Base-by-base conservation (phyloP, 2,888 invertebrate genomes). In the Gastrophysa polygoni region DNA sequence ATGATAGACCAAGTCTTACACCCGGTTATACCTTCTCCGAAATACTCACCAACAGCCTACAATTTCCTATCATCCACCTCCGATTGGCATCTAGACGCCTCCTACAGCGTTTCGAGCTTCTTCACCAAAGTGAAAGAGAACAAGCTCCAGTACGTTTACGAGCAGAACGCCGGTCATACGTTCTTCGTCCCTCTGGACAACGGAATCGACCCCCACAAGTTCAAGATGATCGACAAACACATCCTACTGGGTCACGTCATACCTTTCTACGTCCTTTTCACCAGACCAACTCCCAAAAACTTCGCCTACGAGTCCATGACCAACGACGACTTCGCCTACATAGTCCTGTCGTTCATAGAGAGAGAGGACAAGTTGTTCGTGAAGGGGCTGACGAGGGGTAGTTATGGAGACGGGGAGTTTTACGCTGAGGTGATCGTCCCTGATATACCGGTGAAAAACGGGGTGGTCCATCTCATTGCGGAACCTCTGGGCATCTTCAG, bases 381-480 rank as follows among this genome's bases (percentile, higher is more conserved):
- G 7, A 90, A 91, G 79, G 92, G 93, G 10, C 28, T 43, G 7
- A 62, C 67, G 7, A 57, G 56, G 10, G 83, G 87, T 1, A 88
- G 87, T 69, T 92, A 92, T 78, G 86, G 88, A 16, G 85, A 88
- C 34, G 95, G 93, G 10, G 91, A 92, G 10, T 92, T 94, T 1
- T 81, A 92, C 67, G 91, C 93, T 0, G 92, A 94, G 80, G 50
- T 96, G 61, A 88, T 95, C 5, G 87, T 89, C 75, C 90, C 90
- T 11, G 95, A 96, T 80, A 95, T 96, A 66, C 95, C 95, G 0
- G 93, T 96, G 17, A 88, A 88, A 75, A 96, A 96, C 76, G 96
- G 96, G 17, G 95, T 96, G 0, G 90, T 96, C 0, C 96, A 96
- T 81, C 86, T 96, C 63, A 95, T 96, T 66, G 91, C 93, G 71